Percentiles rank a stretch among this genome's conserved stretches.
Conservation (phyloP, 2,113 vertebrate species). For the Empidonax traillii region DNA sequence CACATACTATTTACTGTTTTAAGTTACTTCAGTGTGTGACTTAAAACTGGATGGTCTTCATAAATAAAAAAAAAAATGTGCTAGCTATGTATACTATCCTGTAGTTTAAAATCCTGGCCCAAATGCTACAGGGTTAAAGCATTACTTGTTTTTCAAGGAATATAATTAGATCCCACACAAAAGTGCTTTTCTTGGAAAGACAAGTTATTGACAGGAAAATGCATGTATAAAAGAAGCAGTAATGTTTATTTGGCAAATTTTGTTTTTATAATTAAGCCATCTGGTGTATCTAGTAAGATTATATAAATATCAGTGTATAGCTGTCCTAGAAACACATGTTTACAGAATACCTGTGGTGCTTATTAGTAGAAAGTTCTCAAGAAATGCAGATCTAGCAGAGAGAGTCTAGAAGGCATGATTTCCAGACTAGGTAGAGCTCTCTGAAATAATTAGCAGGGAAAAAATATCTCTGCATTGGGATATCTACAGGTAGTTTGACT, state of each 20-base stretch:
- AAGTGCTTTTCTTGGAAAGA: not conserved
- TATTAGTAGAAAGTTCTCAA: not conserved
- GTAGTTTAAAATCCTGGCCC: not conserved
- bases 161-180: not conserved
- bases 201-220: not conserved
- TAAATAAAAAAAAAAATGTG: not conserved
- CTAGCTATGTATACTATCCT: not conserved
- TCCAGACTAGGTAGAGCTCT: not conserved
- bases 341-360: not conserved
- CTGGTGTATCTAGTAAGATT: not conserved
- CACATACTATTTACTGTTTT: not conserved
- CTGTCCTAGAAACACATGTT: not conserved
- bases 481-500: not conserved
- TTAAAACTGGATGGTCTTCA: not conserved
- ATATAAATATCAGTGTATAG: not conserved
- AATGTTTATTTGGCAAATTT: not conserved
- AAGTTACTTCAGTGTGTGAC: accelerated
- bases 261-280: conserved; percentile 7
- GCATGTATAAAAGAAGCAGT: not conserved
- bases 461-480: not conserved
- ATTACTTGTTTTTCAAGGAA: not conserved
- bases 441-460: not conserved
- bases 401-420: not conserved
- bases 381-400: not conserved
- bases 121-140: not conserved